Evolutionary conservation across 2,797 vertebrate genomes (phyloP), one percentile per base, ranked within the genome.

Genomic region (Antennarius maculatus): DNA sequence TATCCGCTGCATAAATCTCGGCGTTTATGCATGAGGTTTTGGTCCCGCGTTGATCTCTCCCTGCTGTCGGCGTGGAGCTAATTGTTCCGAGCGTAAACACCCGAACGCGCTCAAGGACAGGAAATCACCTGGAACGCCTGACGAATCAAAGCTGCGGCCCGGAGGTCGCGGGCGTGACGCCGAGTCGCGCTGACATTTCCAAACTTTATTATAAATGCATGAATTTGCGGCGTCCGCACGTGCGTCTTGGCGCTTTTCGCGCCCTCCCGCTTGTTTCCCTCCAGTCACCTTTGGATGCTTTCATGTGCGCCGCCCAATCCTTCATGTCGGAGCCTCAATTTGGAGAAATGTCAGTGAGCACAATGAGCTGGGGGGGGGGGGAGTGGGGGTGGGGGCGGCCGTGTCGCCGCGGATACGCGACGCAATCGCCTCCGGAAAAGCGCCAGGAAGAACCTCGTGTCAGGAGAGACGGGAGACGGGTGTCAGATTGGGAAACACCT

Each of bases 401-500:
- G 76, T 82, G 77, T 85, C 85, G 83, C 81, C 12, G 31, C 17
- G 0, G n/a, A 3, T 71, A 77, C 72, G 78, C 66, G 4, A 79
- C 73, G 81, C 73, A 82, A 80, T 81, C 76, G 76, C 81, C 70
- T 75, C 80, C 81, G 79, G 82, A 82, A 67, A 64, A 67, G 61
- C 75, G 67, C 55, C 41, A 61, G 15, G 43, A 14, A n/a, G 16
- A 46, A 23, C 1, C 23, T 23, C 1, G 23, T 23, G 23, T 23
- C 23, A 23, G 16, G 15, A 1, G 31, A 60, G 56, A 43, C 31
- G 73, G 49, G 75, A 77, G 79, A 34, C 59, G 14, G 58, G 77
- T 83, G 82, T 84, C 80, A 84, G 79, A 85, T 87, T 79, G 87
- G 89, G 89, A 86, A 89, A 88, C 89, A 92, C 88, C 88, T 91